Percentiles rank a stretch among this genome's conserved stretches.
These are phyloP conservation scores for Phalloptychus januarius DNA, from an alignment of 2,797 vertebrate species.

Conservation along the genomic window DNA sequence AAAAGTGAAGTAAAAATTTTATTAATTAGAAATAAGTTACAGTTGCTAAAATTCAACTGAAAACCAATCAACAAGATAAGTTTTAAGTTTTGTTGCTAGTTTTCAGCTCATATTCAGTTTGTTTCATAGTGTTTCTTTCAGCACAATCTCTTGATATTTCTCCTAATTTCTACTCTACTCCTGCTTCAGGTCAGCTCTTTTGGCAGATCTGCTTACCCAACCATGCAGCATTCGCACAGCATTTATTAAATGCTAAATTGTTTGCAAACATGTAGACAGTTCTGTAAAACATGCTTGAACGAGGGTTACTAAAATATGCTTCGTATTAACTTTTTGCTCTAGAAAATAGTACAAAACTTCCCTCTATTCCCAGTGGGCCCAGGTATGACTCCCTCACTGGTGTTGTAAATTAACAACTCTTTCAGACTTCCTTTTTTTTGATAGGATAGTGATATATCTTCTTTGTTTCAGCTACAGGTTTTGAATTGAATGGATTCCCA, in stretches of 20 bases:
- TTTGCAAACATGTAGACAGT: slow-evolving; percentile 22
- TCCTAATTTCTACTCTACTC: background rate
- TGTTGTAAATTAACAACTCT: slow-evolving; percentile 43
- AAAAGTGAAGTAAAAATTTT: no score
- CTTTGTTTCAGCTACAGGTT: slow-evolving; percentile 51
- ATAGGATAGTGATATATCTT: slow-evolving; percentile 23
- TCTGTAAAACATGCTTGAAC: slow-evolving; percentile 21
- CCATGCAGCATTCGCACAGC: background rate
- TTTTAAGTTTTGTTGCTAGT: background rate
- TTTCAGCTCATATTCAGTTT: background rate
- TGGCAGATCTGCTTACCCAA: background rate
- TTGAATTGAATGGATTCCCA: slow-evolving; percentile 59
- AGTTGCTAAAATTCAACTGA: background rate
- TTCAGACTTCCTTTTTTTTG: slow-evolving; percentile 33
- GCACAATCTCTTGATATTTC: background rate
- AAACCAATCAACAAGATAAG: background rate
- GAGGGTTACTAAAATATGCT: slow-evolving; percentile 29
- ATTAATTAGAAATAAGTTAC: no score
- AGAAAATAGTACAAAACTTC: slow-evolving; percentile 39
- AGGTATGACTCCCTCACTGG: slow-evolving; percentile 22
- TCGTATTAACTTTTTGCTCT: slow-evolving; percentile 32
- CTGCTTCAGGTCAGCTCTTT: background rate
- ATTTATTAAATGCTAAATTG: slow-evolving; percentile 1
- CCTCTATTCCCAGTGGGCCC: slow-evolving; percentile 38
- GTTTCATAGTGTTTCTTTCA: background rate